These are phyloP conservation scores for Pterocles burchelli DNA, from an alignment of 2,113 vertebrate species.

Conservation along the genomic window DNA sequence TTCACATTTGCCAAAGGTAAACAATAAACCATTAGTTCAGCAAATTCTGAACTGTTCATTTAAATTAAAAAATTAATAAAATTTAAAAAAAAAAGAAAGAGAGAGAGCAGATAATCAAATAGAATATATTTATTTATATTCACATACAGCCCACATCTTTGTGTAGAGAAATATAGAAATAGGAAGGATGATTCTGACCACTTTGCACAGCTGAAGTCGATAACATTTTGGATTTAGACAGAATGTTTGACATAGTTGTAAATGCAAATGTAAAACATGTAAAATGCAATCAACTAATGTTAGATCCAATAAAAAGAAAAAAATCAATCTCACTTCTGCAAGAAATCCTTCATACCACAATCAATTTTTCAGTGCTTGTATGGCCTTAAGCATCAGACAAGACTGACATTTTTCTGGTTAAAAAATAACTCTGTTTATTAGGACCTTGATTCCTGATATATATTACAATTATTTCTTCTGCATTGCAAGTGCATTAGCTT, in stretches of 20 bases:
- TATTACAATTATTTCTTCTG: background rate
- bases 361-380: background rate
- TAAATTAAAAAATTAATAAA: background rate
- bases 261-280: background rate
- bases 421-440: background rate
- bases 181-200: background rate
- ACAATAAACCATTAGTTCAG: background rate
- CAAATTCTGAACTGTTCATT: background rate
- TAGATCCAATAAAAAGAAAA: background rate
- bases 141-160: background rate
- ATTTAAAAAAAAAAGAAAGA: background rate
- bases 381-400: background rate
- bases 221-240: background rate
- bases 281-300: background rate
- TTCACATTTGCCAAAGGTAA: background rate
- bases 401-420: background rate
- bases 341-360: background rate
- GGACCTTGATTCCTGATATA: background rate
- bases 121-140: background rate
- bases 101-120: background rate
- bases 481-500: background rate
- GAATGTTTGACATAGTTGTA: background rate
- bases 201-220: background rate
- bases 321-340: background rate
- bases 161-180: background rate